These are phyloP conservation scores for Spermophilus dauricus DNA, from an alignment of 2,113 vertebrate genomes.

Conservation along the genomic window DNA sequence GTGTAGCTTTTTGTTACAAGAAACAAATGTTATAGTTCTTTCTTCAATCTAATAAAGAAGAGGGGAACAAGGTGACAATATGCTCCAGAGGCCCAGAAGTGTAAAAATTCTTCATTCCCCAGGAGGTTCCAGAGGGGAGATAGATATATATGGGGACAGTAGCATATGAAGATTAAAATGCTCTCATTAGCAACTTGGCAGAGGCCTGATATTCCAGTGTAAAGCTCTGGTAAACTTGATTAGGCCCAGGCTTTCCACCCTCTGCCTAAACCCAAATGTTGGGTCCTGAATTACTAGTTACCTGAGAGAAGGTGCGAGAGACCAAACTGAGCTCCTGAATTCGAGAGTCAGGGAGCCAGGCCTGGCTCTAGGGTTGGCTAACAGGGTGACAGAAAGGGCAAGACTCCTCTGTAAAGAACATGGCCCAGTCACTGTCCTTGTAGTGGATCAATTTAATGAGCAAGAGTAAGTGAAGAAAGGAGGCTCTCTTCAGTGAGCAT, in stretches of 20 bases:
- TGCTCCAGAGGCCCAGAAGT: background rate
- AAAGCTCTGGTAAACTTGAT: background rate
- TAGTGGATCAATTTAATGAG: background rate
- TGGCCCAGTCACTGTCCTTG: background rate
- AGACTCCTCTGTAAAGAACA: background rate
- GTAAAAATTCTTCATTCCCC: background rate
- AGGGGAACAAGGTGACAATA: background rate
- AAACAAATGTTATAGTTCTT: background rate
- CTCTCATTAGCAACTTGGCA: background rate
- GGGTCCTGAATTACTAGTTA: constrained; percentile 13
- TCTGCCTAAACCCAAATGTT: background rate
- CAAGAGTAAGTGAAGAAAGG: background rate
- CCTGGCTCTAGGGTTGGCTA: background rate
- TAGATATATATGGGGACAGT: background rate
- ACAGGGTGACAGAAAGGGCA: background rate
- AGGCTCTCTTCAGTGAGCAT: background rate
- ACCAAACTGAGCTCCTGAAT: background rate
- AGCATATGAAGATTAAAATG: background rate
- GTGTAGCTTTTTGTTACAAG: background rate
- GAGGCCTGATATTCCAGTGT: background rate
- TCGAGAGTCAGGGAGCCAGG: background rate
- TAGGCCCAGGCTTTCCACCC: background rate
- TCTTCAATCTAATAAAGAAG: background rate
- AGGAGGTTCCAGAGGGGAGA: background rate
- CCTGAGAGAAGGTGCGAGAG: background rate